Conservation (phyloP, 2,113 vertebrate species). For the Seriola quinqueradiata region DNA sequence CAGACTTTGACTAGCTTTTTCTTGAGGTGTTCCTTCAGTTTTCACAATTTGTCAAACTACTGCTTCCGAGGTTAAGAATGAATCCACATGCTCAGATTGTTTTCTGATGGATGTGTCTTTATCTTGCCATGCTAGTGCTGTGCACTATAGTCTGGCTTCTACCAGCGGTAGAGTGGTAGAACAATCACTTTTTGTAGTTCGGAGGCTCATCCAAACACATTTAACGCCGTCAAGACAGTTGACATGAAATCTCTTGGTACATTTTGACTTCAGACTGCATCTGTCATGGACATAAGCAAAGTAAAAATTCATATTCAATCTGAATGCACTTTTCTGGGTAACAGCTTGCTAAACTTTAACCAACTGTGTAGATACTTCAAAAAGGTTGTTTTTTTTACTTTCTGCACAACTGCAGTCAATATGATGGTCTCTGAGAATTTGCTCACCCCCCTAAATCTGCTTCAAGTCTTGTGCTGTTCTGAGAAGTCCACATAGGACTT, state of each 20-base stretch:
- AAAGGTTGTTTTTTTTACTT: background rate
- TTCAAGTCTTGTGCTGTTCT: background rate
- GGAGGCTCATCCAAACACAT: background rate
- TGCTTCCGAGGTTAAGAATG: background rate
- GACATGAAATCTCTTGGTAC: background rate
- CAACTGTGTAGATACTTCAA: slow-evolving; percentile 16
- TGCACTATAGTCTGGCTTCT: background rate
- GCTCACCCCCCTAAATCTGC: background rate
- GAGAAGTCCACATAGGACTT: slow-evolving; percentile 34
- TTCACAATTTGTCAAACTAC: background rate
- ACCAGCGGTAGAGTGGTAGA: background rate
- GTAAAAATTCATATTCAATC: background rate
- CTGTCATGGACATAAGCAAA: background rate
- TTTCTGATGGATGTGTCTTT: too few relatives aligned
- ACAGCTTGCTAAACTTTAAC: slow-evolving; percentile 20
- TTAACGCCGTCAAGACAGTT: background rate
- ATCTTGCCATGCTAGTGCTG: too few relatives aligned
- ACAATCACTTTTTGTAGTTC: background rate
- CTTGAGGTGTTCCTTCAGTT: background rate
- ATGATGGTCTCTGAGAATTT: slow-evolving; percentile 5
- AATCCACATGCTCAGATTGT: background rate
- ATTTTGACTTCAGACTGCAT: background rate
- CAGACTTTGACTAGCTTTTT: background rate
- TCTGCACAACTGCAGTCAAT: slow-evolving; percentile 32
- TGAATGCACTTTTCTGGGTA: background rate